phyloP scores from a whole-genome alignment of 2,797 vertebrate species.

The Bothrops alternatus region DNA sequence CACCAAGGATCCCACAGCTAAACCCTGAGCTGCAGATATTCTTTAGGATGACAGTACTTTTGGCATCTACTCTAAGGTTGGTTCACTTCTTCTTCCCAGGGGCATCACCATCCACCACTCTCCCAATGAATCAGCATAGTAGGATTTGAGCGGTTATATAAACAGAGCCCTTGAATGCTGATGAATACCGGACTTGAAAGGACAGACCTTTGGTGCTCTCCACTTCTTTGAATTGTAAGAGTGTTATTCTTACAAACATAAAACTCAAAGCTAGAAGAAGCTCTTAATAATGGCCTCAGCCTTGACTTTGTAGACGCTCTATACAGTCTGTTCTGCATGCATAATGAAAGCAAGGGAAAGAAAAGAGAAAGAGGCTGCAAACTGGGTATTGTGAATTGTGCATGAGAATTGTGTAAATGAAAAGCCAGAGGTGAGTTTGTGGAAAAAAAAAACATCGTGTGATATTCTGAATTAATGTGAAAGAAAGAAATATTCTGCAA shows the following conservation, averaged over 20 bases:
- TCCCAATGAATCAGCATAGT: not conserved
- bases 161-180: not conserved
- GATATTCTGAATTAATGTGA: not conserved
- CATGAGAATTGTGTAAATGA: not conserved
- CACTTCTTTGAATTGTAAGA: not conserved
- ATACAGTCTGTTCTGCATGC: not conserved
- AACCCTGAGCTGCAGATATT: not conserved
- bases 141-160: no score
- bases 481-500: not conserved
- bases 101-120: not conserved
- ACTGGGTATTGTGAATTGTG: not conserved
- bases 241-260: not conserved
- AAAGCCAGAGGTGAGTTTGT: not conserved
- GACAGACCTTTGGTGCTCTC: not conserved
- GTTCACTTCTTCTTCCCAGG: not conserved
- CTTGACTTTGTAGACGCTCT: not conserved
- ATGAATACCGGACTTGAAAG: not conserved
- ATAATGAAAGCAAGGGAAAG: not conserved
- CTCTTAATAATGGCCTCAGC: not conserved
- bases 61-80: not conserved
- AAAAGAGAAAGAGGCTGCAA: not conserved
- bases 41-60: not conserved
- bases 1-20: not conserved
- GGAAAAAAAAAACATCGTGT: not conserved
- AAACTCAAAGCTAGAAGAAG: not conserved